Evolutionary conservation across 2,113 vertebrate genomes (phyloP).

Genomic region (Centrocercus urophasianus): DNA sequence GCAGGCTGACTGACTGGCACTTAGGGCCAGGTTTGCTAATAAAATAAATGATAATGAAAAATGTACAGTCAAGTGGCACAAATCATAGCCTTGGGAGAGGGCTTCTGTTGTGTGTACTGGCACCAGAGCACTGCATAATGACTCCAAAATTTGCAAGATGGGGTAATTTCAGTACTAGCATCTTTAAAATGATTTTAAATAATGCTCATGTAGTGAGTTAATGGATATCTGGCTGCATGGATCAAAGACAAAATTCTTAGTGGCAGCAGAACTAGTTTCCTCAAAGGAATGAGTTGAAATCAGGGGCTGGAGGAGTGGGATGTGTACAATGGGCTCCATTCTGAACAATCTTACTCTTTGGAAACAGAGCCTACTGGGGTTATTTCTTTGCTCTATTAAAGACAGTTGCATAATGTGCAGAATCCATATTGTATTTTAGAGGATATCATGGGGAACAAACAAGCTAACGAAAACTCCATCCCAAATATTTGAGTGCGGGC

Average conservation of each 20-base stretch:
- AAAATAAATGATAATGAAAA: slow-evolving; percentile 30
- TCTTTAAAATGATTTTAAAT: background rate
- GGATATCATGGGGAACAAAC: fast-evolving
- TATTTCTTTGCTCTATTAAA: background rate
- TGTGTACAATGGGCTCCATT: fast-evolving
- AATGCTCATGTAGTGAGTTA: background rate
- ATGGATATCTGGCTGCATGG: background rate
- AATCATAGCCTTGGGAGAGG: background rate
- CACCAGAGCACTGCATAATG: background rate
- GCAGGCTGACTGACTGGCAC: background rate
- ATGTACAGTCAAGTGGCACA: background rate
- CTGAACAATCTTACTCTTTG: background rate
- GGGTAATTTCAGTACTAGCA: background rate
- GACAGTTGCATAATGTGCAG: background rate
- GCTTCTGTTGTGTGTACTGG: background rate
- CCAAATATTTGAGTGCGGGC: background rate
- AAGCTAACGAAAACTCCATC: background rate
- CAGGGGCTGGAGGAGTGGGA: background rate
- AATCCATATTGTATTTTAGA: background rate
- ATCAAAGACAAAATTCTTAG: background rate
- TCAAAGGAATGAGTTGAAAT: background rate
- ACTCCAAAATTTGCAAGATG: background rate
- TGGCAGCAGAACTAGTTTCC: background rate
- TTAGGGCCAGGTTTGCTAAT: background rate
- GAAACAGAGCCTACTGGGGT: background rate